phyloP scores from a whole-genome alignment of 1,140 invertebrate genomes.

The Drosophila nigromelanica region DNA sequence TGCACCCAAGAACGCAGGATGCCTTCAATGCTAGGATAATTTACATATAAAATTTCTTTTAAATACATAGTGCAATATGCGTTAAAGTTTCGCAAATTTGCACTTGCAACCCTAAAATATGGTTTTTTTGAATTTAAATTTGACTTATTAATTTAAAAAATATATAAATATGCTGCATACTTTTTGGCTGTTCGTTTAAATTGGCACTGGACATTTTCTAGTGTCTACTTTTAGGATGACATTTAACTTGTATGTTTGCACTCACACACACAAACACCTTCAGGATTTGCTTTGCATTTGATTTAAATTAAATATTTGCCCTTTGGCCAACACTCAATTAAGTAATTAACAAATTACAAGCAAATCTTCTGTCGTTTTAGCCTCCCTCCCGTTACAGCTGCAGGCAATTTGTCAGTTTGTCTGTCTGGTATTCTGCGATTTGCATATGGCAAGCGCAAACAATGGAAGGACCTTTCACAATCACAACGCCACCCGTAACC shows the following conservation, averaged over 20 bases:
- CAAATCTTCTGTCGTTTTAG: slow-evolving; percentile 22
- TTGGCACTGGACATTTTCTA: background rate
- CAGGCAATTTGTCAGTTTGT: slow-evolving; percentile 13
- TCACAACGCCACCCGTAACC: background rate
- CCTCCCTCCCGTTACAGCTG: background rate
- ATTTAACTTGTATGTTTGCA: background rate
- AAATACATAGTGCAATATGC: slow-evolving; percentile 2
- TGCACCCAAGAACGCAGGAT: background rate
- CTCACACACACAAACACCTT: background rate
- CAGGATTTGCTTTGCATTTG: slow-evolving; percentile 7
- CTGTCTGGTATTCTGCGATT: slow-evolving; percentile 42
- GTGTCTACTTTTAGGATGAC: slow-evolving; percentile 8
- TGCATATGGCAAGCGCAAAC: slow-evolving; percentile 66
- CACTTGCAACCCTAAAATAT: background rate
- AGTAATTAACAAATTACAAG: slow-evolving; percentile 75
- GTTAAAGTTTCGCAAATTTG: background rate
- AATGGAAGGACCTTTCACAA: slow-evolving; percentile 27
- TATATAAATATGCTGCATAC: slow-evolving; percentile 22
- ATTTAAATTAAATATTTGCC: slow-evolving; percentile 62
- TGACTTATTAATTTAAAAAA: background rate
- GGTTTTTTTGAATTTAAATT: too few species aligned
- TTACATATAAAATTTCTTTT: slow-evolving; percentile 25
- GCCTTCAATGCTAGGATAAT: background rate
- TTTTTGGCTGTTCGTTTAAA: background rate
- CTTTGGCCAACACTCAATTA: slow-evolving; percentile 71